Percentiles rank a stretch among this genome's conserved stretches.
These are phyloP conservation scores for Leptodirus hochenwartii DNA, from an alignment of 2,888 invertebrate genomes.

Conservation along the genomic window DNA sequence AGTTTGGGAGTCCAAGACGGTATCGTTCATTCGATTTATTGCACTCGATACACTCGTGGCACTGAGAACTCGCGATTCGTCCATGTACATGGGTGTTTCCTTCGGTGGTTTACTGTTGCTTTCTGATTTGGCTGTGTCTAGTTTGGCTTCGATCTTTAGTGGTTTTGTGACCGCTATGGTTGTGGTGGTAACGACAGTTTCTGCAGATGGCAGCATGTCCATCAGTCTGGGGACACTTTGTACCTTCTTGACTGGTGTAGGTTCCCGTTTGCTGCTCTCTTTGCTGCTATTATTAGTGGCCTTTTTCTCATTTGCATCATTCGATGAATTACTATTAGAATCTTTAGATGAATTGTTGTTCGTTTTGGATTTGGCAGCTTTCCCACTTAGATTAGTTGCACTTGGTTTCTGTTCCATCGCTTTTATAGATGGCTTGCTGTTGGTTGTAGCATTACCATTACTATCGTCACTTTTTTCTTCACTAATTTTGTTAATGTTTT, in stretches of 20 bases:
- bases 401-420: neutral
- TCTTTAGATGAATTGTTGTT: slow-evolving; percentile 3
- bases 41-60: slow-evolving; percentile 26
- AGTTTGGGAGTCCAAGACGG: slow-evolving; percentile 24
- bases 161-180: slow-evolving; percentile 26
- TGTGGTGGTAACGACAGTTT: slow-evolving; percentile 24
- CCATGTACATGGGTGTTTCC: slow-evolving; percentile 13
- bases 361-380: slow-evolving; percentile 7
- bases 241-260: slow-evolving; percentile 7
- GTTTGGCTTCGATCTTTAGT: slow-evolving; percentile 23
- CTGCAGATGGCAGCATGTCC: slow-evolving; percentile 18
- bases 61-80: slow-evolving; percentile 18
- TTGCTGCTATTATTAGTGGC: slow-evolving; percentile 1
- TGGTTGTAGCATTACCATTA: slow-evolving; percentile 7
- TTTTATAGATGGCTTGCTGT: no score
- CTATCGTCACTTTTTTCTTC: slow-evolving; percentile 9
- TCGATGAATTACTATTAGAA: slow-evolving; percentile 5
- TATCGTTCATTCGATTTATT: slow-evolving; percentile 27
- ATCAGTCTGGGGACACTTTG: slow-evolving; percentile 12
- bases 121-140: slow-evolving; percentile 13
- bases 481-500: slow-evolving; percentile 8
- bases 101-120: slow-evolving; percentile 8
- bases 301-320: slow-evolving; percentile 1
- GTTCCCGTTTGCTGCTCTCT: slow-evolving; percentile 2
- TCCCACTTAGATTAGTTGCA: no score